Evolutionary conservation across 1,140 invertebrate species (phyloP), one percentile per base, ranked within the genome.

Genomic region (Lucilia sericata): DNA sequence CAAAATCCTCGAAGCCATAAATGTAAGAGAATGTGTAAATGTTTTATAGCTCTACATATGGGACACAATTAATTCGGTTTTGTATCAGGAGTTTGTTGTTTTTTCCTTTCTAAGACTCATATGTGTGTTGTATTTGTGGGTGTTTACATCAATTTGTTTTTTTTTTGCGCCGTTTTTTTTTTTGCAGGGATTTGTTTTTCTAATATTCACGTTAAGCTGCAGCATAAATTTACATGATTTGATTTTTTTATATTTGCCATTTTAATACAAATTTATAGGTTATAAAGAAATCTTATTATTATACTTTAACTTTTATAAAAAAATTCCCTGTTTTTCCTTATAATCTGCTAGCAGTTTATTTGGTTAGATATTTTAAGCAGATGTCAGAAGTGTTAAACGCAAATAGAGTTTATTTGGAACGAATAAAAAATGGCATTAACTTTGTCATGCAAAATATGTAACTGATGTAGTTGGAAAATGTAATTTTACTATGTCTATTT

Each of bases 161-260:
- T 36, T 47, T 78, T 36, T 42, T 42, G 5, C 42, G 5, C 75
- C 36, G 34, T 19, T 5, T 78, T 19, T 36, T 17, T 47, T 78
- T 78, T 78, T 36, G 36, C 75, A 78, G 42, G 19, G 76, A 80
- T 80, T 51, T 80, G 42, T 49, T 80, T 49, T 80, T 80, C 19
- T 80, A 80, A 80, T 80, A 80, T 80, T 80, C 19, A 21, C 47
- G 76, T 34, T 80, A 80, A 80, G 42, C 76, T 49, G 42, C 76
- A 49, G 76, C 76, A 80, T 80, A 80, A 80, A 80, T 80, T 80
- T 49, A 80, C 76, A 80, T 80, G 42, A 80, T 80, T 80, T 80
- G 42, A 49, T 80, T 80, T 78, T 30, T 3, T 78, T 78, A n/a
- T 47, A n/a, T 8, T 47, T 17, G 5, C 9, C 76, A n/a, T 80